phyloP scores from a whole-genome alignment of 2,888 invertebrate genomes.

The Stenodera caucasica region DNA sequence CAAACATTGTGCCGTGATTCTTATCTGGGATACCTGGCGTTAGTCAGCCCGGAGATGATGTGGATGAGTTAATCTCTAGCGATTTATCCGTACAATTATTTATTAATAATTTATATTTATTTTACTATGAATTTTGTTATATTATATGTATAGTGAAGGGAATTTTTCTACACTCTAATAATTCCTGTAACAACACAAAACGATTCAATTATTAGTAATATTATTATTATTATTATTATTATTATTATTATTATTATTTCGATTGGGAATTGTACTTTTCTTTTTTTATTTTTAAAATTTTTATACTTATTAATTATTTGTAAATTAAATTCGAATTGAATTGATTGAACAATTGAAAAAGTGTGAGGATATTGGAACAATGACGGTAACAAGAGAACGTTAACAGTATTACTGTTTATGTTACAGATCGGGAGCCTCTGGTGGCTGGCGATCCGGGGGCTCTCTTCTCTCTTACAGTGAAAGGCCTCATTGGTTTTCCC shows the following conservation, averaged over 20 bases:
- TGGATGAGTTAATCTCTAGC: slow-evolving; percentile 30
- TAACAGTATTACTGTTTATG: slow-evolving; percentile 8
- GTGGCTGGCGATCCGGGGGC: slow-evolving; percentile 21
- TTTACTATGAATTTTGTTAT: background rate
- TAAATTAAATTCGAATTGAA: too few species aligned
- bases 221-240: too few species aligned
- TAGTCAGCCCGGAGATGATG: slow-evolving; percentile 18
- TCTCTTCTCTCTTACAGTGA: slow-evolving; percentile 1
- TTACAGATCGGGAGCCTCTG: slow-evolving; percentile 33
- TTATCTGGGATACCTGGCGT: slow-evolving; percentile 31
- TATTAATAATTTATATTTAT: slow-evolving; percentile 1
- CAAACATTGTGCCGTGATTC: slow-evolving; percentile 70
- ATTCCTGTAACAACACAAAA: slow-evolving; percentile 1
- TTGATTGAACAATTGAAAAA: too few species aligned
- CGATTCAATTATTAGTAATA: background rate
- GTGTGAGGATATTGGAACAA: background rate
- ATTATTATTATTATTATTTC: background rate
- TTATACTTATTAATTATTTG: too few species aligned
- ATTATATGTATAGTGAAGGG: background rate
- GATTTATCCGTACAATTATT: slow-evolving; percentile 15
- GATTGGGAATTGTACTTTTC: background rate
- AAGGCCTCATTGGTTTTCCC: slow-evolving; percentile 18
- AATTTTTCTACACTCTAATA: background rate
- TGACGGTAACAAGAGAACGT: background rate
- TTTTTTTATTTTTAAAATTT: background rate